Conservation (phyloP, 2,888 invertebrate species). For the Polydrusus cervinus region DNA sequence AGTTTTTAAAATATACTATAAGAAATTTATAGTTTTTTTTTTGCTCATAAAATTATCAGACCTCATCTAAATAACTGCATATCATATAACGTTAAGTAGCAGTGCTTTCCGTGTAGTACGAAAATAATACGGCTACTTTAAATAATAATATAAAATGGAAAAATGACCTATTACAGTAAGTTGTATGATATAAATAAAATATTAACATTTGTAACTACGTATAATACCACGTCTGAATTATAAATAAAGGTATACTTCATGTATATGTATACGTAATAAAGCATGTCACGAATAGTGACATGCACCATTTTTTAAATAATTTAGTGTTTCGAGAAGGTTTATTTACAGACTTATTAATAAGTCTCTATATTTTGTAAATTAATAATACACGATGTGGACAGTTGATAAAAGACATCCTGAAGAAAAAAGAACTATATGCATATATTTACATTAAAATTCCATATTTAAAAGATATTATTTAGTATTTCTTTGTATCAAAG, state of each 20-base stretch:
- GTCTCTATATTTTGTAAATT: slow-evolving; percentile 28
- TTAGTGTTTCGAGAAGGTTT: slow-evolving; percentile 31
- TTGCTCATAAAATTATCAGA: too few relatives aligned
- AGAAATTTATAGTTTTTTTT: too few relatives aligned
- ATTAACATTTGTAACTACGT: slow-evolving; percentile 33
- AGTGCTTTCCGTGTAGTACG: not conserved
- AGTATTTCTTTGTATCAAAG: not conserved
- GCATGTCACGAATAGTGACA: slow-evolving; percentile 39
- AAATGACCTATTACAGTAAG: slow-evolving; percentile 8
- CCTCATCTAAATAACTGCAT: too few relatives aligned
- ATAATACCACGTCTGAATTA: slow-evolving; percentile 36
- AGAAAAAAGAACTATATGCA: not conserved
- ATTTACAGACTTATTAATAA: slow-evolving; percentile 37
- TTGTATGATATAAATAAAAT: slow-evolving; percentile 36
- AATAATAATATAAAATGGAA: slow-evolving; percentile 9
- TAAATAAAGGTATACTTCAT: slow-evolving; percentile 33
- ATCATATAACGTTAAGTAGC: not conserved
- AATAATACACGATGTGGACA: slow-evolving; percentile 12
- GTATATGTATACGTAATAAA: slow-evolving; percentile 35
- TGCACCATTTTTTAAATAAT: slow-evolving; percentile 42
- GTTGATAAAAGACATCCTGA: slow-evolving; percentile 8
- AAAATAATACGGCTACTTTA: not conserved
- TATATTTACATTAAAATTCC: not conserved
- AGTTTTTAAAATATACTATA: too few relatives aligned
- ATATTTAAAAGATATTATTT: slow-evolving; percentile 6